These are phyloP conservation scores for Strix uralensis DNA, from an alignment of 2,113 vertebrate species.

Conservation along the genomic window DNA sequence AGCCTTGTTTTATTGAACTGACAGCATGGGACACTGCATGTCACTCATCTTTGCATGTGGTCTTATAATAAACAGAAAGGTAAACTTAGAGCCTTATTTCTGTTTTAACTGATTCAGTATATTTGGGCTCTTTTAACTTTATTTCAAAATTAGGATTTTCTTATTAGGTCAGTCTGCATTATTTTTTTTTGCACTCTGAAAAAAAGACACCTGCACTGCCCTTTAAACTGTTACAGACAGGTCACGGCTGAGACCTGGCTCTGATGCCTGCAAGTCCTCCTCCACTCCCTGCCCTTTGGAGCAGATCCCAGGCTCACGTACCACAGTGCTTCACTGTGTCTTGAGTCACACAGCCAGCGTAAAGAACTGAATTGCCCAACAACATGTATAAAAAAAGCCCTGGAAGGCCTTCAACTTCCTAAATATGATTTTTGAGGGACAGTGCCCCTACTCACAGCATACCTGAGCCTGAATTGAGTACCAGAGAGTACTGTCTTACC, in stretches of 20 bases:
- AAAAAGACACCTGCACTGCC: not conserved
- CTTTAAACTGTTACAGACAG: not conserved
- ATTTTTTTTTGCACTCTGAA: not conserved
- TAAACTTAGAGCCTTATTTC: not conserved
- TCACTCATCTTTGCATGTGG: not conserved
- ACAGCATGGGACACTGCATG: not conserved
- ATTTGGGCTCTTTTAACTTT: not conserved
- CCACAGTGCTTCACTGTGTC: not conserved
- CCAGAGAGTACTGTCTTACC: accelerated
- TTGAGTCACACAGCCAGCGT: not conserved
- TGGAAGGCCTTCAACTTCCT: not conserved
- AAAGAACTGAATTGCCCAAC: not conserved
- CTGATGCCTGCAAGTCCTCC: not conserved
- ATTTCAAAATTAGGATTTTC: not conserved
- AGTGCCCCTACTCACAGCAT: not conserved
- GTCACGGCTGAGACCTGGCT: not conserved
- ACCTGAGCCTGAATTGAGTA: accelerated
- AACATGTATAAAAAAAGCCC: not conserved
- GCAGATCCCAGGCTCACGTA: not conserved
- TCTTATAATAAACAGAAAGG: not conserved
- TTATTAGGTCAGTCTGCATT: not conserved
- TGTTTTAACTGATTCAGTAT: not conserved
- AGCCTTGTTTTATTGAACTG: not conserved
- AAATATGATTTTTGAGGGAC: not conserved
- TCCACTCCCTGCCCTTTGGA: not conserved